These are phyloP conservation scores for Furcula furcula DNA, from an alignment of 2,888 invertebrate genomes.

Conservation along the genomic window DNA sequence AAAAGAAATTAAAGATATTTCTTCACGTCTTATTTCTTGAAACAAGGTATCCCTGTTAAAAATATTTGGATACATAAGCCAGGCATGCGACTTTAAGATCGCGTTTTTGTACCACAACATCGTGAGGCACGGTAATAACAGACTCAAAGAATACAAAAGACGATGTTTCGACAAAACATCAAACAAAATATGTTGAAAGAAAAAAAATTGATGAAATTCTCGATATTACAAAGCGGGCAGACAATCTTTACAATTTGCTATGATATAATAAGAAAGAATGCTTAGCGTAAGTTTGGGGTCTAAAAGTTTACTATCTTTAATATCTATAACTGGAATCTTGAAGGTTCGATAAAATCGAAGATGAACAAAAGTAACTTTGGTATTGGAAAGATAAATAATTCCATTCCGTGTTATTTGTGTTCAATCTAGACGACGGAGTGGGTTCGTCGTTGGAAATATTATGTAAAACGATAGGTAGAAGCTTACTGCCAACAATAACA, in stretches of 20 bases:
- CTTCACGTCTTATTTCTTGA: no score
- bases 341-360: slow-evolving; percentile 36
- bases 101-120: slow-evolving; percentile 15
- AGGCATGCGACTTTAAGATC: slow-evolving; percentile 4
- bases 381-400: slow-evolving; percentile 48
- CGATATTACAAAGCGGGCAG: slow-evolving; percentile 5
- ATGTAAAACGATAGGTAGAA: slow-evolving; percentile 32
- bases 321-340: slow-evolving; percentile 39
- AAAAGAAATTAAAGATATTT: no score
- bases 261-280: slow-evolving; percentile 29
- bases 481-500: slow-evolving; percentile 36
- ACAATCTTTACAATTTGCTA: slow-evolving; percentile 12
- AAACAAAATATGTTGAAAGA: slow-evolving; percentile 23
- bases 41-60: no score
- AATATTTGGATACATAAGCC: no score
- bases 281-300: slow-evolving; percentile 25
- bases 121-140: slow-evolving; percentile 19
- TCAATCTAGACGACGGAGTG: slow-evolving; percentile 20
- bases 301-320: slow-evolving; percentile 28
- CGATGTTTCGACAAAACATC: slow-evolving; percentile 18
- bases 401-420: slow-evolving; percentile 39
- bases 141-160: slow-evolving; percentile 11
- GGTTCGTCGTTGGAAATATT: slow-evolving; percentile 29
- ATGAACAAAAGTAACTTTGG: slow-evolving; percentile 33
- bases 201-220: slow-evolving; percentile 15